Percentiles rank a stretch among this genome's conserved stretches.
These are phyloP conservation scores for Muntiacus muntjak DNA, from an alignment of 2,113 vertebrate species.

Conservation along the genomic window DNA sequence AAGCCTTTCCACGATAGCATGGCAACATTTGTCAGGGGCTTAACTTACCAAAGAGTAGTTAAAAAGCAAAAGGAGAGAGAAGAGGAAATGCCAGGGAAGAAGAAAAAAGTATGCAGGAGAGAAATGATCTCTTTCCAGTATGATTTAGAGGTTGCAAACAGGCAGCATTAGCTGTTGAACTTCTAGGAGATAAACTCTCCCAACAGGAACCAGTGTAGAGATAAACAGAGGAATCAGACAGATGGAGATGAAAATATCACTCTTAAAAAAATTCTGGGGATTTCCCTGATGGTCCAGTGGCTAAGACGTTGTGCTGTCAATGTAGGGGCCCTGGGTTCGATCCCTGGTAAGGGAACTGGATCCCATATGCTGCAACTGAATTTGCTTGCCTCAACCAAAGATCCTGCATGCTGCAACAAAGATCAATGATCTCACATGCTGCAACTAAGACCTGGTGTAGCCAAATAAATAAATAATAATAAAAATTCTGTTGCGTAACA, in stretches of 20 bases:
- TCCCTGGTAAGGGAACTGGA: not conserved
- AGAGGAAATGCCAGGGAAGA: not conserved
- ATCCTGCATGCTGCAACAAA: not conserved
- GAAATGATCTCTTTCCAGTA: not conserved
- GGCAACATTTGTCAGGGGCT: not conserved
- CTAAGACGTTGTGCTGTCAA: not conserved
- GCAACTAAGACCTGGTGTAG: not conserved
- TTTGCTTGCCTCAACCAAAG: not conserved
- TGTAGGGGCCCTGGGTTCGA: not conserved
- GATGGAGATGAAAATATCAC: not conserved
- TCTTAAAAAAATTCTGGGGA: not conserved
- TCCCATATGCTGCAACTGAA: not conserved
- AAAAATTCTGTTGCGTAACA: not conserved
- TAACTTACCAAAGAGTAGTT: not conserved
- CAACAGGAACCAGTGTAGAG: not conserved
- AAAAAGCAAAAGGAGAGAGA: not conserved
- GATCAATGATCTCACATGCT: not conserved
- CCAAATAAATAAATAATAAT: not conserved
- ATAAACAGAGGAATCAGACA: not conserved
- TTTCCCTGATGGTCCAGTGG: not conserved
- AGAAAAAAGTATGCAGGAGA: not conserved
- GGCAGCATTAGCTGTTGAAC: not conserved
- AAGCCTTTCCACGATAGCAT: not conserved
- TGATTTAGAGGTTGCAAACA: not conserved
- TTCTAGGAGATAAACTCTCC: not conserved